Evolutionary conservation across 37 sponge, comb jelly and placozoan genomes (phyloP).

Genomic region (Oscarella lobularis): DNA sequence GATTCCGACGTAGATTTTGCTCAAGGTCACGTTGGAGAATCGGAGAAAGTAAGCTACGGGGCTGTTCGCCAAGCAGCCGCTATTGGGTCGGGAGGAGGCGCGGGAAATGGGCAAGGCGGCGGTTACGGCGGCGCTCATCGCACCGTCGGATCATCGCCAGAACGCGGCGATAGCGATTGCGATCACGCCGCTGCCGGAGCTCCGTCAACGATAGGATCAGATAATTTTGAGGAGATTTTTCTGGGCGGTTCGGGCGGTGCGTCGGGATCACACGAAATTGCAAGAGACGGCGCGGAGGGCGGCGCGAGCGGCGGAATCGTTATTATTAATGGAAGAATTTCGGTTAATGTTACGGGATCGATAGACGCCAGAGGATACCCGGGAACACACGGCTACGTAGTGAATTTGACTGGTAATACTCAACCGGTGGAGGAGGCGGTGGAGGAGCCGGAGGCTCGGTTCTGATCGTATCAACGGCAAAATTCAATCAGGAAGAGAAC

Average conservation of each 20-base stretch:
- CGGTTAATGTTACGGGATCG: neutral
- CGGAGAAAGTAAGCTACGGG: neutral
- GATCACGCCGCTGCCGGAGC: neutral
- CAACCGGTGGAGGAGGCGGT: neutral
- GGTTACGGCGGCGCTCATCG: conserved; percentile 1
- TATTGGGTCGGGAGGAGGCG: neutral
- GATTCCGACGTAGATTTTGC: neutral
- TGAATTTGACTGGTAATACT: neutral
- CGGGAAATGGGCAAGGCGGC: neutral
- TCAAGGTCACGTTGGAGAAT: neutral
- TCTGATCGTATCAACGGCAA: neutral
- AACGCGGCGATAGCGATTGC: neutral
- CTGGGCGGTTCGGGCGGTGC: neutral
- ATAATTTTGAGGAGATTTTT: neutral
- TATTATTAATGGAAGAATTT: neutral
- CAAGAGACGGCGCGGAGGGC: neutral
- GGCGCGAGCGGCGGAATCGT: neutral
- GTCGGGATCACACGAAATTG: neutral
- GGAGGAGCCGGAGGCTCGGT: neutral
- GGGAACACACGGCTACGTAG: neutral
- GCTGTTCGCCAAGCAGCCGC: neutral
- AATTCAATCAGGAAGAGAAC: neutral
- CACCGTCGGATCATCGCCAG: neutral
- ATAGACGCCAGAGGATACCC: neutral
- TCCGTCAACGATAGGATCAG: neutral